Conservation (phyloP, 2,888 invertebrate species). For the Cyclophora albipunctata region DNA sequence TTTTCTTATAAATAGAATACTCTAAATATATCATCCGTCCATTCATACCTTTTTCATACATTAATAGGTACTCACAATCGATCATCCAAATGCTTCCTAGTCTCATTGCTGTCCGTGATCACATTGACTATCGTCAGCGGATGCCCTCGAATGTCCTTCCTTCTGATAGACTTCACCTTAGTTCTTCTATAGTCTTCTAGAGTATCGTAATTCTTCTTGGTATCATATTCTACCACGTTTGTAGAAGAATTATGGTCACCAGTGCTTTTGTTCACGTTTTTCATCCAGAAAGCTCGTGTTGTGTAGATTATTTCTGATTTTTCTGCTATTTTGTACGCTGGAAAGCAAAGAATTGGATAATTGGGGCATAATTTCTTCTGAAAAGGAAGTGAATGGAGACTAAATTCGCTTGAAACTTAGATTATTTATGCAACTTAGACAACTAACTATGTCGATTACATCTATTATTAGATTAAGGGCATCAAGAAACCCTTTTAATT, state of each 20-base stretch:
- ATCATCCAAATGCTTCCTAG: constrained; percentile 51
- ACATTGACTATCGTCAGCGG: constrained; percentile 52
- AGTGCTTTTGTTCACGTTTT: constrained; percentile 3
- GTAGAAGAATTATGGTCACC: not conserved
- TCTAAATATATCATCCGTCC: too few species aligned
- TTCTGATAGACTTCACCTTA: constrained; percentile 37
- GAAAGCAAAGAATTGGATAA: constrained; percentile 14
- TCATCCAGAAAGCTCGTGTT: constrained; percentile 37
- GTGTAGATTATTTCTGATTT: constrained; percentile 40
- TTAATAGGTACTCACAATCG: constrained; percentile 45
- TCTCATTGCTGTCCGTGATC: constrained; percentile 57
- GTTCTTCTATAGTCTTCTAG: constrained; percentile 42
- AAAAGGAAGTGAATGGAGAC: too few species aligned
- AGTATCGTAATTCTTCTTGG: constrained; percentile 3
- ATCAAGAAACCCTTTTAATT: too few species aligned
- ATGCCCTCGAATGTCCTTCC: constrained; percentile 41
- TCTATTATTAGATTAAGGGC: too few species aligned
- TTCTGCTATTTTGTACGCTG: constrained; percentile 52
- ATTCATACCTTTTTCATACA: too few species aligned
- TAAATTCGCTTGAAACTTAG: too few species aligned
- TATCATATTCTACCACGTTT: not conserved
- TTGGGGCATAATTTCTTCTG: not conserved
- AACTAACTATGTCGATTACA: too few species aligned
- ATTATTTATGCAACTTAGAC: too few species aligned
- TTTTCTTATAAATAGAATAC: too few species aligned